Base-by-base conservation (phyloP, 2,113 vertebrate species). In the Erythrocercus mccallii region DNA sequence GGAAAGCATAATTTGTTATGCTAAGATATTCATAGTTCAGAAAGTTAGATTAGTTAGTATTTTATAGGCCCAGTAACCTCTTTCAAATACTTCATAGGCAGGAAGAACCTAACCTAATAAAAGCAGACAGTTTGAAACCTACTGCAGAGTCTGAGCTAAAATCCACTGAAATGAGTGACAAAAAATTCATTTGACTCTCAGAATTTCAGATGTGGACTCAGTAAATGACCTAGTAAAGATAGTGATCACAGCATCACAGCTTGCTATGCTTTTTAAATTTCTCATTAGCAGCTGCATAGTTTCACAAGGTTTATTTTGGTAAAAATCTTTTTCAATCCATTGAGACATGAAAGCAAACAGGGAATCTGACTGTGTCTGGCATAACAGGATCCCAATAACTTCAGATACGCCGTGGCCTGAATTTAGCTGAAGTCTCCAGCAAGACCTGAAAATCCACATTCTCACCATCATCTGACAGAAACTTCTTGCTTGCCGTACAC, bases 181-280 rank as follows among this genome's bases (percentile, higher is more conserved):
- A 40, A 81, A 94, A 81, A 54, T 68, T 77, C 30, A 72, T 73
- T 38, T 54, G 38, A 40, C 68, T 86, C n/a, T 21, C n/a, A 64
- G 48, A 87, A 65, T 78, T 92, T 60, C 37, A 73, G 22, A 21
- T 68, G 27, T 73, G 31, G 40, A 61, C 60, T 66, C 76, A 28
- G 45, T 60, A 93, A 71, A 68, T 14, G 13, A 90, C 11, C 22
- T 30, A 33, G 25, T 60, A 62, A 94, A 90, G 45, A 82, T 1
- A 58, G 7, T 12, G 18, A 92, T 95, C 42, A 91, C 28, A 62
- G 78, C 96, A 87, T 74, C 92, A 40, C 4, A 53, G 47, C 12
- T 81, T 95, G 86, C 70, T 96, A 35, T 86, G 93, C 65, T 91
- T 96, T 97, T 94, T 76, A 64, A 89, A 97, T 96, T 95, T 95